Evolutionary conservation across 2,888 invertebrate species (phyloP).

Genomic region (Ernsta delagoae): DNA sequence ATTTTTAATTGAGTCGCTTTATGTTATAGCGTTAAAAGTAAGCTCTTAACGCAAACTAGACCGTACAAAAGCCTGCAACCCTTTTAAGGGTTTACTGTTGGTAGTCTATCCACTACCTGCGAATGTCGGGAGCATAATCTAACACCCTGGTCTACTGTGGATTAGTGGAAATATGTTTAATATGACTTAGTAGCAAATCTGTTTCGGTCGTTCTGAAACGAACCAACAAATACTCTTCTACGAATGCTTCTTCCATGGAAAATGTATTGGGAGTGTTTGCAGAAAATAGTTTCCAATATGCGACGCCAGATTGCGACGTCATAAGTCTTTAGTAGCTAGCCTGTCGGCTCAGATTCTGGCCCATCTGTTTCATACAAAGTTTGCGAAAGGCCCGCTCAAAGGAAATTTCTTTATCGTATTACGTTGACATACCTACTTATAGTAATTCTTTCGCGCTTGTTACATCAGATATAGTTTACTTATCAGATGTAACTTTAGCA

Average conservation of each 20-base stretch:
- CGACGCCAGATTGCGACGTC: slow-evolving; percentile 44
- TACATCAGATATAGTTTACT: slow-evolving; percentile 3
- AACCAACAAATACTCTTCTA: too few relatives aligned
- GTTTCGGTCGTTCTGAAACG: too few relatives aligned
- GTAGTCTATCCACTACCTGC: too few relatives aligned
- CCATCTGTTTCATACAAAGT: slow-evolving; percentile 54
- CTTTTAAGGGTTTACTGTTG: not conserved
- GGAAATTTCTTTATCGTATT: slow-evolving; percentile 44
- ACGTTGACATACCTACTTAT: not conserved
- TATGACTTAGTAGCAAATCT: too few relatives aligned
- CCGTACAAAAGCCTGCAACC: not conserved
- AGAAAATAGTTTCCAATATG: slow-evolving; percentile 44
- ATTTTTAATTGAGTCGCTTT: slow-evolving; percentile 22
- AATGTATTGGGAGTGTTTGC: not conserved
- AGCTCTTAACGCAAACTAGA: not conserved
- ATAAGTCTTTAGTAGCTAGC: slow-evolving; percentile 50
- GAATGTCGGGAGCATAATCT: too few relatives aligned
- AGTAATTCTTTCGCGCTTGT: slow-evolving; percentile 17
- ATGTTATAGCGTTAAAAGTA: not conserved
- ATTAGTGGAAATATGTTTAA: too few relatives aligned
- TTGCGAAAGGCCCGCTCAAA: slow-evolving; percentile 45
- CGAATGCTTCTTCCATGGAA: too few relatives aligned
- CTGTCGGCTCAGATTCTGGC: slow-evolving; percentile 44
- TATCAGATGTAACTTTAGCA: not conserved
- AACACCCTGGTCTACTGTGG: too few relatives aligned